These are phyloP conservation scores for Sepioteuthis lessoniana DNA, from an alignment of 2,888 invertebrate species.

Conservation along the genomic window DNA sequence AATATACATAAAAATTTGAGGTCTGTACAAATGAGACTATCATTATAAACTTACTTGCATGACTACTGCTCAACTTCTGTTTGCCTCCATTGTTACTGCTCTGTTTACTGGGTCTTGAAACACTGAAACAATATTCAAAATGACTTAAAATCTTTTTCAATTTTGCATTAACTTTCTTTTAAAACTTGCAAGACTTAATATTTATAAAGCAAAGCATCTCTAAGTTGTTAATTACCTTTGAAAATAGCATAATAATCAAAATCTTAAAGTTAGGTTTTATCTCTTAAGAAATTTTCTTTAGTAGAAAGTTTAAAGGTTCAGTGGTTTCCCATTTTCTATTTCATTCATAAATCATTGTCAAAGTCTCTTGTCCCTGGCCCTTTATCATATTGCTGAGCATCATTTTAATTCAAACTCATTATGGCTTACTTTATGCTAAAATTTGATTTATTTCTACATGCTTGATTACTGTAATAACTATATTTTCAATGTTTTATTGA, in stretches of 20 bases:
- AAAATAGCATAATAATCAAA: not conserved
- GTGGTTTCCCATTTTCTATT: not conserved
- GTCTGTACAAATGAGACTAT: not conserved
- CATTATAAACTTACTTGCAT: not conserved
- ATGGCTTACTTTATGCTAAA: too few species aligned
- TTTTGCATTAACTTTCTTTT: too few species aligned
- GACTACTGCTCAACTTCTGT: not conserved
- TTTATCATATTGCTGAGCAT: too few species aligned
- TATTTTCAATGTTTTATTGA: too few species aligned
- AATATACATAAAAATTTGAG: too few species aligned
- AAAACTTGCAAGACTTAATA: not conserved
- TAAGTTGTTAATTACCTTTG: not conserved
- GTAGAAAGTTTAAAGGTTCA: too few species aligned
- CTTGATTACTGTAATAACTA: too few species aligned
- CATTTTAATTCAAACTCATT: too few species aligned
- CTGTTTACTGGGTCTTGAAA: not conserved
- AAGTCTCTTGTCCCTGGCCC: not conserved
- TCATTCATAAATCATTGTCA: not conserved
- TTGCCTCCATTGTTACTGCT: not conserved
- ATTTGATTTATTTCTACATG: too few species aligned
- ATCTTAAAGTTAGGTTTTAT: too few species aligned
- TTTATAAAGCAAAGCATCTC: not conserved
- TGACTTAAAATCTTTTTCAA: not conserved
- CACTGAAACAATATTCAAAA: not conserved
- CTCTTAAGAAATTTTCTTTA: too few species aligned